These are phyloP conservation scores for Capra hircus DNA, from an alignment of 2,113 vertebrate species.

Conservation along the genomic window DNA sequence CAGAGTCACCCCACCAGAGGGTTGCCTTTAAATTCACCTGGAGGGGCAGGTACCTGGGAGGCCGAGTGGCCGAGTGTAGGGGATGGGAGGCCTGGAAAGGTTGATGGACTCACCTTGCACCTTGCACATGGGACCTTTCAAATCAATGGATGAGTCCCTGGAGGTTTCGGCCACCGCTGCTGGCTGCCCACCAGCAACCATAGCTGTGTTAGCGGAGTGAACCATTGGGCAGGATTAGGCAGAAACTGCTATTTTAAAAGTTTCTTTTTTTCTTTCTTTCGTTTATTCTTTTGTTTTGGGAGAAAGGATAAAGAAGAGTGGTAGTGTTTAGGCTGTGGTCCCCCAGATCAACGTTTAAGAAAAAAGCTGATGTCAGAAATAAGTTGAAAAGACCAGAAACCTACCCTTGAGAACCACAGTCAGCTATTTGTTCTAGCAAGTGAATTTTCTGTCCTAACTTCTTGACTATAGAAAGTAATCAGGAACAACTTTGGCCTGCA, in stretches of 20 bases:
- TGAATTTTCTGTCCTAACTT: not conserved
- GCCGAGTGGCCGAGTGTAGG: fast-evolving
- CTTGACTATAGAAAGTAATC: fast-evolving
- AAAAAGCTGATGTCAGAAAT: not conserved
- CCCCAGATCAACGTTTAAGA: not conserved
- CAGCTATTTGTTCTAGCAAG: fast-evolving
- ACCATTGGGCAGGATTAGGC: fast-evolving
- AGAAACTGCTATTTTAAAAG: not conserved
- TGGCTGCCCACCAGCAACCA: fast-evolving
- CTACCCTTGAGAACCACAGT: not conserved
- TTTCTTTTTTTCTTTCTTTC: too few species aligned
- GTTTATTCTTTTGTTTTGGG: not conserved
- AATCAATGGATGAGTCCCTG: fast-evolving
- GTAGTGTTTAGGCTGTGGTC: not conserved
- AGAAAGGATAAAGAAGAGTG: not conserved
- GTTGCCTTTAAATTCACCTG: not conserved
- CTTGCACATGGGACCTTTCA: not conserved
- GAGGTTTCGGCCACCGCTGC: fast-evolving
- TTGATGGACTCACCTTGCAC: fast-evolving
- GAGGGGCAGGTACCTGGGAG: not conserved
- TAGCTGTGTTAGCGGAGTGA: fast-evolving
- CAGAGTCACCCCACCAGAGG: fast-evolving
- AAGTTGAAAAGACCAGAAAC: too few species aligned
- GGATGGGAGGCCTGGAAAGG: not conserved
- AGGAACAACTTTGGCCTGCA: fast-evolving